Base-by-base conservation (phyloP, 2,113 vertebrate species). In the Oceanodroma tethys region DNA sequence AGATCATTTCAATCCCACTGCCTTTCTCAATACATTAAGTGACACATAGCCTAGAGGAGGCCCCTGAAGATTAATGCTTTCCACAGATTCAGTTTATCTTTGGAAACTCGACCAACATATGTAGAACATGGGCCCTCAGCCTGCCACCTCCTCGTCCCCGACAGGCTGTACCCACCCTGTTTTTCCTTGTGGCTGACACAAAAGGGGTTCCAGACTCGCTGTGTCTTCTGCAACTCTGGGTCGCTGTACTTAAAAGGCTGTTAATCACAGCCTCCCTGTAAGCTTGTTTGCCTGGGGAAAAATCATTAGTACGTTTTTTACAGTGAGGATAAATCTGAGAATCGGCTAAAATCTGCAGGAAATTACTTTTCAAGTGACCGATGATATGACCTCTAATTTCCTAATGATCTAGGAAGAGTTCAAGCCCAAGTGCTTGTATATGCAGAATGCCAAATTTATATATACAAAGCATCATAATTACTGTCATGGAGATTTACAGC, bases 381-480 rank as follows among this genome's bases (percentile, higher is more conserved):
- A 56, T 78, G 89, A 34, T 40, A 30, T 95, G 96, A 97, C 94
- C 96, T 93, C 78, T 88, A 36, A 91, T 96, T 97, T 97, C 95
- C 91, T 97, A 96, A 97, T 96, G 96, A 95, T 97, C 93, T 93
- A 90, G 81, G 93, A 94, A 93, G 89, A 96, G 94, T 97, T 96
- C 94, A 97, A 96, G 55, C 85, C 91, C 97, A 97, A 97, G 97
- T 97, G 95, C 93, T 97, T 97, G 96, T 97, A 95, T 97, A 97
- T 90, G 87, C 55, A 66, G 89, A 90, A 96, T 93, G 96, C 95
- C 97, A 96, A 88, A 96, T 95, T 82, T 96, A 58, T 97, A 94
- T 97, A 97, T 90, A 97, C 97, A 97, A 91, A 97, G 48, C 81
- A 95, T 97, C 97, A 94, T 96, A 95, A 96, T 97, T 97, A 97